Percentiles rank a stretch among this genome's conserved stretches.
Evolutionary conservation across 2,888 invertebrate species (phyloP).

Genomic region (Mycalesis mineus): DNA sequence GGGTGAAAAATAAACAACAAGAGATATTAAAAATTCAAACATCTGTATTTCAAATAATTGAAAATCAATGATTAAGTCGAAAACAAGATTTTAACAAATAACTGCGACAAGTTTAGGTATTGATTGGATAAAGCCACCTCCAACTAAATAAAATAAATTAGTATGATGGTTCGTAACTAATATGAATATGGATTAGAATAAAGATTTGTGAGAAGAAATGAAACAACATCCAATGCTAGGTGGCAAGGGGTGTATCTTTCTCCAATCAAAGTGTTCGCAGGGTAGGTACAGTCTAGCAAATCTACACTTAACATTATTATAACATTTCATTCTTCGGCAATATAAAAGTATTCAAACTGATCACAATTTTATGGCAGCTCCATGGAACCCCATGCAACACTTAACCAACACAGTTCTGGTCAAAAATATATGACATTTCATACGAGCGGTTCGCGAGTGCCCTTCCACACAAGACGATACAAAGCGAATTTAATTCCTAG

Average conservation of each 20-base stretch:
- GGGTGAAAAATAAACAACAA: slow-evolving; percentile 30
- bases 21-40: slow-evolving; percentile 62
- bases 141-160: slow-evolving; percentile 34
- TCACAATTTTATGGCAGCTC: slow-evolving; percentile 76
- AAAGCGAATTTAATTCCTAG: slow-evolving; percentile 48
- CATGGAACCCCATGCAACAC: slow-evolving; percentile 74
- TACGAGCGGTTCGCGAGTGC: slow-evolving; percentile 54
- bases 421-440: slow-evolving; percentile 64
- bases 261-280: slow-evolving; percentile 71
- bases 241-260: slow-evolving; percentile 45
- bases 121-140: slow-evolving; percentile 72
- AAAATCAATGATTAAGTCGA: slow-evolving; percentile 73
- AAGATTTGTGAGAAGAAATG: slow-evolving; percentile 48
- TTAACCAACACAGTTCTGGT: slow-evolving; percentile 59
- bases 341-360: slow-evolving; percentile 78
- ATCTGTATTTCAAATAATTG: slow-evolving; percentile 73
- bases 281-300: slow-evolving; percentile 64
- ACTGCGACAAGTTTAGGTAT: slow-evolving; percentile 61
- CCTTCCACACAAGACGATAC: slow-evolving; percentile 43
- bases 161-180: slow-evolving; percentile 29
- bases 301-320: slow-evolving; percentile 72
- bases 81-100: slow-evolving; percentile 73
- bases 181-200: slow-evolving; percentile 34
- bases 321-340: slow-evolving; percentile 69
- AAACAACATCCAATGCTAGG: slow-evolving; percentile 44